Percentiles rank a stretch among this genome's conserved stretches.
These are phyloP conservation scores for Dorcus hopei DNA, from an alignment of 2,888 invertebrate species.

Conservation along the genomic window DNA sequence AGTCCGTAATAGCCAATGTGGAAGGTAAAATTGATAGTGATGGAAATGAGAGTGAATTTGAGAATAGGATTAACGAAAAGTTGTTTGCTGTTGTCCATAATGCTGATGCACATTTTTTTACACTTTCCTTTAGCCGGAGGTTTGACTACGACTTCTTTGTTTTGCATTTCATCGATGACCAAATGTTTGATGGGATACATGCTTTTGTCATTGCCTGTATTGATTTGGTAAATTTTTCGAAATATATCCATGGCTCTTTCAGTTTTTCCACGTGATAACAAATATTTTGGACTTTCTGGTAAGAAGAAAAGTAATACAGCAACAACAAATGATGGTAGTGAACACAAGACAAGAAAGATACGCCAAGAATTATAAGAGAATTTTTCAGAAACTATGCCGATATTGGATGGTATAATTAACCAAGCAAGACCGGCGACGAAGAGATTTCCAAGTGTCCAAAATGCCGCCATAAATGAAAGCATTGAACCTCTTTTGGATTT, in stretches of 20 bases:
- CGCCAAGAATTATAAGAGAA: slow-evolving; percentile 91
- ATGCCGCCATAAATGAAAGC: slow-evolving; percentile 91
- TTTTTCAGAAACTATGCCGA: slow-evolving; percentile 63
- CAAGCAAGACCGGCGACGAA: slow-evolving; percentile 84
- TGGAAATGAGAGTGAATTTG: slow-evolving; percentile 79
- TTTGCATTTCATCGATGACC: slow-evolving; percentile 56
- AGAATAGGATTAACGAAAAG: slow-evolving; percentile 78
- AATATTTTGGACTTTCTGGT: slow-evolving; percentile 90
- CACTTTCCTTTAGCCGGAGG: slow-evolving; percentile 61
- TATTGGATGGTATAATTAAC: slow-evolving; percentile 72
- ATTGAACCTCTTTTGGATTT: slow-evolving; percentile 86
- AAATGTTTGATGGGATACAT: slow-evolving; percentile 74
- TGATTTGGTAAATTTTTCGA: slow-evolving; percentile 74
- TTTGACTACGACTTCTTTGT: slow-evolving; percentile 35
- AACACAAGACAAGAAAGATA: slow-evolving; percentile 84
- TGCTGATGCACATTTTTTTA: slow-evolving; percentile 70
- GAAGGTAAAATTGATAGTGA: slow-evolving; percentile 88
- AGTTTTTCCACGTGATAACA: slow-evolving; percentile 73
- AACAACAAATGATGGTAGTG: slow-evolving; percentile 84
- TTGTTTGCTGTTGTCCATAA: slow-evolving; percentile 77
- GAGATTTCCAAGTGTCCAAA: slow-evolving; percentile 92
- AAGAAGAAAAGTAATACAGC: slow-evolving; percentile 77
- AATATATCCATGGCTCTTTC: slow-evolving; percentile 81
- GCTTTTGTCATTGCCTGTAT: slow-evolving; percentile 72
- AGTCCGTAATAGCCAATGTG: slow-evolving; percentile 93